phyloP scores from a whole-genome alignment of 2,113 vertebrate species.

The Pipa parva region DNA sequence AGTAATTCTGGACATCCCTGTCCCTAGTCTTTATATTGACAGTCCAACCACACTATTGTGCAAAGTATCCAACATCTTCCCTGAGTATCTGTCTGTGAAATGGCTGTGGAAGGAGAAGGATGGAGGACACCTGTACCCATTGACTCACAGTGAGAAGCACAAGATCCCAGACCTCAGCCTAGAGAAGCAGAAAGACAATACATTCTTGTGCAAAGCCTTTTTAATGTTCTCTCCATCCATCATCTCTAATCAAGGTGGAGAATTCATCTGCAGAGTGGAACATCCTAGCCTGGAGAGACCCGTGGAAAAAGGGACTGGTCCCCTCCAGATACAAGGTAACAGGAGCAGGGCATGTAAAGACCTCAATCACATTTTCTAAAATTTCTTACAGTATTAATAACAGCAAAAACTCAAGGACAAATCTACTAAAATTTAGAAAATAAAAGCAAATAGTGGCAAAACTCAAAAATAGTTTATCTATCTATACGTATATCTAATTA shows the following conservation, averaged over 20 bases:
- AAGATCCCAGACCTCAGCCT: not conserved
- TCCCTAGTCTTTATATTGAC: not conserved
- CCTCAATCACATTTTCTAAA: too few species aligned
- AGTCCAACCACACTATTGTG: not conserved
- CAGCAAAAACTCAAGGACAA: too few species aligned
- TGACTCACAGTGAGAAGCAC: not conserved
- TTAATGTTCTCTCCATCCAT: not conserved
- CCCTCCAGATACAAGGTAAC: not conserved
- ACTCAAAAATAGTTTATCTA: too few species aligned
- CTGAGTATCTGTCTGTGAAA: not conserved
- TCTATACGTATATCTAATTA: too few species aligned
- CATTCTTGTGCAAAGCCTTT: not conserved
- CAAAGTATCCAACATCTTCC: not conserved
- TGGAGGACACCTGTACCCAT: not conserved
- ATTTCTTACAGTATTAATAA: too few species aligned
- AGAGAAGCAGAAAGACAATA: not conserved
- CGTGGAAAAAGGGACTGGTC: not conserved
- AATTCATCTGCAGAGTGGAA: not conserved
- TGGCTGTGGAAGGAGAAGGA: not conserved
- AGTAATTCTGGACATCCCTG: not conserved
- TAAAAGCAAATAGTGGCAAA: too few species aligned
- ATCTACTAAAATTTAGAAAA: too few species aligned
- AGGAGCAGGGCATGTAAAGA: too few species aligned
- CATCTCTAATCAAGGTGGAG: not conserved
- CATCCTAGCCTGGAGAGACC: not conserved